phyloP scores from a whole-genome alignment of 2,797 vertebrate genomes.

The Sebastes cheni region DNA sequence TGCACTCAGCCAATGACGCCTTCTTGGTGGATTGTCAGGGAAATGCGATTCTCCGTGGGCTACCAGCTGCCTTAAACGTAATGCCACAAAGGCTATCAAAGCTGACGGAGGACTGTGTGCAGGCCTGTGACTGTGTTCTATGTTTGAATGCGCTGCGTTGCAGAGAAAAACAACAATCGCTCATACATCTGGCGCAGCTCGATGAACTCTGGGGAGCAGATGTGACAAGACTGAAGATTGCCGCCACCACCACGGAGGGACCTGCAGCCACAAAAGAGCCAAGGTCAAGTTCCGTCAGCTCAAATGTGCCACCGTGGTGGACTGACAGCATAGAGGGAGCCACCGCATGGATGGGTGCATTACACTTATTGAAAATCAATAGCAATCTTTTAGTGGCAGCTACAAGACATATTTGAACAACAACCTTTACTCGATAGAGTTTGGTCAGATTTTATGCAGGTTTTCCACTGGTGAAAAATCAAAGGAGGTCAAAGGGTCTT shows the following conservation, averaged over 20 bases:
- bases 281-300: conserved; percentile 71
- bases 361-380: conserved; percentile 83
- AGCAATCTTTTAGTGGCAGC: conserved; percentile 73
- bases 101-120: conserved; percentile 4
- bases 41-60: conserved; percentile 53
- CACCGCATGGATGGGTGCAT: conserved; percentile 61
- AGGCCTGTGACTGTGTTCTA: neutral
- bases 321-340: conserved; percentile 62
- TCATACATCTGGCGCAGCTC: conserved; percentile 40
- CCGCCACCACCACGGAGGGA: conserved; percentile 26
- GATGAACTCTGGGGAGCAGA: conserved; percentile 38
- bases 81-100: conserved; percentile 34
- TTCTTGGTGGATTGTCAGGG: conserved; percentile 50
- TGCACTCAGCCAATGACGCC: conserved; percentile 35
- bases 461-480: conserved; percentile 29
- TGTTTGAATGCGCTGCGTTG: conserved; percentile 5
- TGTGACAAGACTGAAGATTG: conserved; percentile 59
- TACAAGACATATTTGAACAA: conserved; percentile 63
- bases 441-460: conserved; percentile 41
- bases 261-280: conserved; percentile 38
- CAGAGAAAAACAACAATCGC: conserved; percentile 34
- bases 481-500: conserved; percentile 33
- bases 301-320: conserved; percentile 51
- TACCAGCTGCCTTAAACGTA: conserved; percentile 41
- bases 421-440: conserved; percentile 50